These are phyloP conservation scores for Stegostoma tigrinum DNA, from an alignment of 2,113 vertebrate species.

Conservation along the genomic window DNA sequence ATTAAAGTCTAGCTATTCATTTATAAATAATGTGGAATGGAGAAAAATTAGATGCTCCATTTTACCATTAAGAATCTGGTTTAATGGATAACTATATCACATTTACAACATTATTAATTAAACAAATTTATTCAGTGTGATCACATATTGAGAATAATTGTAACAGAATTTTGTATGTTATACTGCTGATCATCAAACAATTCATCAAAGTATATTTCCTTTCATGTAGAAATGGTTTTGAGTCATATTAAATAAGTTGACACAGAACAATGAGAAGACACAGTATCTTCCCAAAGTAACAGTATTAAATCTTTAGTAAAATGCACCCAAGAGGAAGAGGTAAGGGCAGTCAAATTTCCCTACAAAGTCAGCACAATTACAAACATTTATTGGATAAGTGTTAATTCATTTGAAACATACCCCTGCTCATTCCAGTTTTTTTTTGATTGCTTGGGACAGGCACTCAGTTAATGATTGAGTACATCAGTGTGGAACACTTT, in stretches of 20 bases:
- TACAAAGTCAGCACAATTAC: slow-evolving; percentile 46
- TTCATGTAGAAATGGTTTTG: background rate
- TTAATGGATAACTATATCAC: slow-evolving; percentile 14
- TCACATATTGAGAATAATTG: background rate
- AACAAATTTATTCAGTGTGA: slow-evolving; percentile 16
- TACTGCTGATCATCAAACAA: slow-evolving; percentile 7
- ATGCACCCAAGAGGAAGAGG: slow-evolving; percentile 50
- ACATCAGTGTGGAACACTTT: slow-evolving; percentile 52
- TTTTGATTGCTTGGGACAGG: slow-evolving; percentile 48
- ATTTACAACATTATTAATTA: slow-evolving; percentile 15
- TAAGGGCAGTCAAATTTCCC: slow-evolving; percentile 48
- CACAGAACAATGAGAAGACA: background rate
- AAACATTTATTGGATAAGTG: slow-evolving; percentile 47
- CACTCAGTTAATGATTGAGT: slow-evolving; percentile 49
- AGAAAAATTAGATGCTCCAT: background rate
- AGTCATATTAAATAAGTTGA: slow-evolving; percentile 27
- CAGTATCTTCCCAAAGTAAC: slow-evolving; percentile 13
- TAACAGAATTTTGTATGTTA: background rate
- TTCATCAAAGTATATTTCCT: background rate
- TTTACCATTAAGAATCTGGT: background rate
- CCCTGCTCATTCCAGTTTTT: slow-evolving; percentile 41
- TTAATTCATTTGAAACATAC: slow-evolving; percentile 54
- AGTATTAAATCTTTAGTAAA: slow-evolving; percentile 46
- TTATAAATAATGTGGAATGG: background rate
- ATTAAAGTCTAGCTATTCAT: background rate